Conservation (phyloP, 1,140 invertebrate species). For the Luehdorfia chinensis region DNA sequence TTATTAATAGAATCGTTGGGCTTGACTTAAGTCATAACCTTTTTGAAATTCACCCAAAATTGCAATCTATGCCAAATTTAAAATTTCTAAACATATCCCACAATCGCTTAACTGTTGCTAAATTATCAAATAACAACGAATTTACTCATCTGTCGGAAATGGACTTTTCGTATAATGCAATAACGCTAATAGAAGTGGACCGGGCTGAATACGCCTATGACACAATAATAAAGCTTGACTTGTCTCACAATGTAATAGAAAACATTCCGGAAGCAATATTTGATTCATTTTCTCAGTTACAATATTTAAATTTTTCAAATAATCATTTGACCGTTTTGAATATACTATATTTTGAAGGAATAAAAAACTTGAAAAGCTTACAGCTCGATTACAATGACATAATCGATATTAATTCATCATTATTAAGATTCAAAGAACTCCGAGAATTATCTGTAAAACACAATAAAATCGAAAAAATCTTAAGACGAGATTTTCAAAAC, state of each 20-base stretch:
- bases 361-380: slow-evolving; percentile 21
- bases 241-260: slow-evolving; percentile 38
- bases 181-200: slow-evolving; percentile 24
- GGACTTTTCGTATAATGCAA: slow-evolving; percentile 41
- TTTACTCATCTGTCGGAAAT: slow-evolving; percentile 27
- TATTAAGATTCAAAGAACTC: slow-evolving; percentile 36
- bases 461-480: slow-evolving; percentile 37
- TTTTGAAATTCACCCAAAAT: slow-evolving; percentile 13
- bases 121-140: slow-evolving; percentile 22
- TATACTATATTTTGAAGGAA: slow-evolving; percentile 34
- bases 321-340: slow-evolving; percentile 34
- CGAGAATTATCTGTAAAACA: slow-evolving; percentile 28
- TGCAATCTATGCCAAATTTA: slow-evolving; percentile 29
- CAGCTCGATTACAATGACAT: slow-evolving; percentile 35
- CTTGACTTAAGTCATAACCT: slow-evolving; percentile 22
- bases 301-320: slow-evolving; percentile 39
- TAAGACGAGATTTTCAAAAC: slow-evolving; percentile 27
- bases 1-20: not conserved
- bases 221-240: slow-evolving; percentile 26
- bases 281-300: slow-evolving; percentile 25
- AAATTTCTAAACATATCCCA: slow-evolving; percentile 30
- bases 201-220: slow-evolving; percentile 16
- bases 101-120: slow-evolving; percentile 29
- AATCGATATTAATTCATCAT: slow-evolving; percentile 31
- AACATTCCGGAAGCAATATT: slow-evolving; percentile 32